A percentile compares a stretch with the other conserved stretches of the same genome.
Conservation (phyloP, 1,140 invertebrate species). For the Drosophila azteca region DNA sequence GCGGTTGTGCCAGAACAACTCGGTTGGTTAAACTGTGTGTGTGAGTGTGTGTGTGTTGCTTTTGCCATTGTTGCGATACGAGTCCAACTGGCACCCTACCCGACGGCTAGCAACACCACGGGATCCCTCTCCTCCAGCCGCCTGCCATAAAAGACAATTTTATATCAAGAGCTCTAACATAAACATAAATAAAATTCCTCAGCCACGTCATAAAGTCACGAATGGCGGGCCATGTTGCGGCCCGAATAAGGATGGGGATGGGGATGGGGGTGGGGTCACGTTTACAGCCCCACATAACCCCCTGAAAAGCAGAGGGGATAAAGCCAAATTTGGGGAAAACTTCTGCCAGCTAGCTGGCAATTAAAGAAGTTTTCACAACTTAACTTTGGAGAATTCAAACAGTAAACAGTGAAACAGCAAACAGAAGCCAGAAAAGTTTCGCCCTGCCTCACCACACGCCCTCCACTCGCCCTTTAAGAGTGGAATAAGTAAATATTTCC, state of each 20-base stretch:
- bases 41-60: neutral
- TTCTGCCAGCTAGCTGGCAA: constrained; percentile 70
- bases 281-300: constrained; percentile 24
- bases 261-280: constrained; percentile 29
- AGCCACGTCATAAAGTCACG: constrained; percentile 61
- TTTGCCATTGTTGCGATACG: constrained; percentile 28
- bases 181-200: constrained; percentile 71
- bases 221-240: constrained; percentile 25
- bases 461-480: neutral
- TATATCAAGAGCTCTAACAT: constrained; percentile 65
- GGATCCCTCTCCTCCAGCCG: neutral
- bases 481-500: constrained; percentile 57
- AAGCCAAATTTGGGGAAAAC: constrained; percentile 46
- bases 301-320: constrained; percentile 39
- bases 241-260: neutral
- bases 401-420: constrained; percentile 30
- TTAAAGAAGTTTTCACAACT: constrained; percentile 71
- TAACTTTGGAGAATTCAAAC: constrained; percentile 21
- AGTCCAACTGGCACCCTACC: constrained; percentile 3
- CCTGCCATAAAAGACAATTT: constrained; percentile 65
- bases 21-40: constrained; percentile 1
- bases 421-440: constrained; percentile 44
- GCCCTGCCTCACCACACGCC: neutral
- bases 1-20: constrained; percentile 45
- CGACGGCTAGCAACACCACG: neutral